A percentile compares a stretch with the other conserved stretches of the same genome.
phyloP scores from a whole-genome alignment of 2,113 vertebrate species.

The Dicrurus megarhynchus region DNA sequence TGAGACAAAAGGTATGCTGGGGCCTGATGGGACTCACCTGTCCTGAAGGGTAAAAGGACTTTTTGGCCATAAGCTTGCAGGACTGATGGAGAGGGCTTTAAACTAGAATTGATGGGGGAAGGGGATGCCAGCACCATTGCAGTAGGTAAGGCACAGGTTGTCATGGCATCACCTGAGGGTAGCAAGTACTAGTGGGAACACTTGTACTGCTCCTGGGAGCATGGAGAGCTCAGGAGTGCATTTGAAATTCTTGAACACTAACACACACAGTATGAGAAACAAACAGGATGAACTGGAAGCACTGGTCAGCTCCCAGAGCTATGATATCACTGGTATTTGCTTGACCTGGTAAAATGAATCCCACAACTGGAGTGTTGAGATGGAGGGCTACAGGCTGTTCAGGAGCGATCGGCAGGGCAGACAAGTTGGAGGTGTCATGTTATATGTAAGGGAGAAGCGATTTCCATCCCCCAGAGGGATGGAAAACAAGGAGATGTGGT shows the following conservation, averaged over 20 bases:
- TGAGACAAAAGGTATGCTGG: not conserved
- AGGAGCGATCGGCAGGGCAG: not conserved
- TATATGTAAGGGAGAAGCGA: not conserved
- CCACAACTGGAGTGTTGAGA: not conserved
- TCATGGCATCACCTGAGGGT: not conserved
- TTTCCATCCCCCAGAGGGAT: too few relatives aligned
- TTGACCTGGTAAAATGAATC: not conserved
- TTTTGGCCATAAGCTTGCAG: accelerated
- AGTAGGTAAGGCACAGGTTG: not conserved
- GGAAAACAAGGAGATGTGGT: not conserved
- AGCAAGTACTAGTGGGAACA: not conserved
- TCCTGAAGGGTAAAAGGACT: not conserved
- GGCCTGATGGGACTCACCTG: not conserved
- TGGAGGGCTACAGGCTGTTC: not conserved
- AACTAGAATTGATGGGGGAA: not conserved
- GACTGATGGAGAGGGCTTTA: not conserved
- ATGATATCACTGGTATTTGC: not conserved
- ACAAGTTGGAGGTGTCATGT: not conserved
- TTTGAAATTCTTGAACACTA: not conserved
- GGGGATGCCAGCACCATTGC: not conserved
- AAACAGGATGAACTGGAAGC: not conserved
- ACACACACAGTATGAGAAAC: not conserved
- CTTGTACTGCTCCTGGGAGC: not conserved
- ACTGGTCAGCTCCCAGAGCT: not conserved
- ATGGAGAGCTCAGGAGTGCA: not conserved